Conservation (phyloP, 2,797 vertebrate species). For the Acipenser transmontanus region DNA sequence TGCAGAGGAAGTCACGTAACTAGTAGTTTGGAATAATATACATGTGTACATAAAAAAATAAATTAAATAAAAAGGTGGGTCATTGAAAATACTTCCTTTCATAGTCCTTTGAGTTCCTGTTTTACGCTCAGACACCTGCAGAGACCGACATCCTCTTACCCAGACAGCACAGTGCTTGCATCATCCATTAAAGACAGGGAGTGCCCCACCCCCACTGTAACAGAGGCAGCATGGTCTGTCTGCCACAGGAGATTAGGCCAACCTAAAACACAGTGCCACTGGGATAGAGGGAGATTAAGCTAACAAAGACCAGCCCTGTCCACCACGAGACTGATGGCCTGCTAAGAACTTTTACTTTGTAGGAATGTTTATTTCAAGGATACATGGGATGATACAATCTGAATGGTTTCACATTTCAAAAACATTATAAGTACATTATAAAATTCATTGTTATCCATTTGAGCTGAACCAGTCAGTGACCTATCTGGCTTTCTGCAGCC, state of each 20-base stretch:
- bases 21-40: too few relatives aligned
- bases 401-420: too few relatives aligned
- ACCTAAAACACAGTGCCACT: neutral
- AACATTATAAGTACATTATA: too few relatives aligned
- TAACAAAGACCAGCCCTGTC: neutral
- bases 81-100: neutral
- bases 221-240: neutral
- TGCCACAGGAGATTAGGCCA: neutral
- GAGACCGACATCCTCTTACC: neutral
- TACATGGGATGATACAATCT: too few relatives aligned
- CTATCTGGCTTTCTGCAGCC: too few relatives aligned
- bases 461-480: too few relatives aligned
- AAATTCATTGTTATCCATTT: too few relatives aligned
- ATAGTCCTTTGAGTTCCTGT: neutral
- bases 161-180: neutral
- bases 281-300: neutral
- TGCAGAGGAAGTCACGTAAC: too few relatives aligned
- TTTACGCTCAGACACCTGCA: neutral
- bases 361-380: too few relatives aligned
- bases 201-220: neutral
- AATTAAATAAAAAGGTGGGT: too few relatives aligned
- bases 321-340: neutral
- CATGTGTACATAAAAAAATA: too few relatives aligned
- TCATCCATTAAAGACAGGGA: neutral
- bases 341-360: neutral